Percentiles rank a stretch among this genome's conserved stretches.
Conservation (phyloP, 2,113 vertebrate genomes). For the Leptocoma aspasia region DNA sequence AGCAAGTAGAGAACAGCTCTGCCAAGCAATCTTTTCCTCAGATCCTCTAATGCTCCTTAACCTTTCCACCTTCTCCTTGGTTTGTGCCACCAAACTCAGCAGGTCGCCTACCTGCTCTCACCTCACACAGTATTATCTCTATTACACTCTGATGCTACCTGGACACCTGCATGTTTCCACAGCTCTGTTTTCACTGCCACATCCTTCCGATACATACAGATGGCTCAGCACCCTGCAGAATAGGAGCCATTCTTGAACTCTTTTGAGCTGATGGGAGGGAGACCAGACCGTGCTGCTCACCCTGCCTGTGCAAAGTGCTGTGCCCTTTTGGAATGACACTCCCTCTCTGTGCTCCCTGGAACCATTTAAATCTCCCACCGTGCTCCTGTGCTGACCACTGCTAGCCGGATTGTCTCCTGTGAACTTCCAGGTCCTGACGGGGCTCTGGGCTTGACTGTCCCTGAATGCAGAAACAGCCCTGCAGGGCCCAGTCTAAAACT, state of each 20-base stretch:
- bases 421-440: neutral
- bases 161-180: neutral
- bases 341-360: neutral
- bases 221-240: neutral
- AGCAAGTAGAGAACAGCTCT: neutral
- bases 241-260: neutral
- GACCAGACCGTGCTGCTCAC: accelerated
- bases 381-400: accelerated
- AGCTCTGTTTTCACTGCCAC: neutral
- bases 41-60: neutral
- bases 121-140: neutral
- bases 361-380: neutral
- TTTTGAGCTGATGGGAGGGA: neutral
- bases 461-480: neutral
- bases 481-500: neutral
- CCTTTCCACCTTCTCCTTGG: neutral
- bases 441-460: neutral
- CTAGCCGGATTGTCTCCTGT: accelerated
- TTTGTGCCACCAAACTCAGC: neutral
- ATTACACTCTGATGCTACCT: accelerated
- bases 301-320: accelerated
- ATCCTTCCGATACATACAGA: neutral
- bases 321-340: neutral
- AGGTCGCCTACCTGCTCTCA: no score
- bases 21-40: neutral